Conservation (phyloP, 2,888 invertebrate genomes). For the Apantesis nais region DNA sequence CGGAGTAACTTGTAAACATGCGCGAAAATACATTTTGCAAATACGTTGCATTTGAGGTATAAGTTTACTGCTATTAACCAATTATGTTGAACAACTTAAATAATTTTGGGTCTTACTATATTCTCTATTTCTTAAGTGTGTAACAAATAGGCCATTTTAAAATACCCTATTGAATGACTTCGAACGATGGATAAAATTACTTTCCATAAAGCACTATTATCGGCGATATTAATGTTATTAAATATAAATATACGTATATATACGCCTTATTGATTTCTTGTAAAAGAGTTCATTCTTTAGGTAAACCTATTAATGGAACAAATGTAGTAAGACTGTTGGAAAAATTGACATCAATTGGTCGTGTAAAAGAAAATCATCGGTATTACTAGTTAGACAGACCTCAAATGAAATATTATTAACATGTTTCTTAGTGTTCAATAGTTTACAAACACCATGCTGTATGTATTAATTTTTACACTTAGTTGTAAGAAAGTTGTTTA, state of each 20-base stretch:
- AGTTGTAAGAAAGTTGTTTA: neutral
- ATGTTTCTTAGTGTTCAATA: slow-evolving; percentile 5
- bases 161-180: neutral
- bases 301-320: neutral
- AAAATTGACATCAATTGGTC: neutral
- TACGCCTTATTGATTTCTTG: too few species aligned
- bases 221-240: neutral
- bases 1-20: slow-evolving; percentile 32
- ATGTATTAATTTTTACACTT: neutral
- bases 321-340: neutral
- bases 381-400: slow-evolving; percentile 9
- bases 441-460: slow-evolving; percentile 1
- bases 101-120: neutral
- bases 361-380: neutral
- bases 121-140: neutral
- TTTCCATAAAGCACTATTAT: too few species aligned
- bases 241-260: neutral
- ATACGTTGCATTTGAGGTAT: neutral
- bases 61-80: neutral
- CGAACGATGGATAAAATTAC: too few species aligned
- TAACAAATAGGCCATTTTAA: neutral
- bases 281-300: neutral
- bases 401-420: neutral
- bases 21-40: slow-evolving; percentile 22
- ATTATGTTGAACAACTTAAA: neutral